phyloP scores from a whole-genome alignment of 2,113 vertebrate species.

The Lichenostomus cassidix region DNA sequence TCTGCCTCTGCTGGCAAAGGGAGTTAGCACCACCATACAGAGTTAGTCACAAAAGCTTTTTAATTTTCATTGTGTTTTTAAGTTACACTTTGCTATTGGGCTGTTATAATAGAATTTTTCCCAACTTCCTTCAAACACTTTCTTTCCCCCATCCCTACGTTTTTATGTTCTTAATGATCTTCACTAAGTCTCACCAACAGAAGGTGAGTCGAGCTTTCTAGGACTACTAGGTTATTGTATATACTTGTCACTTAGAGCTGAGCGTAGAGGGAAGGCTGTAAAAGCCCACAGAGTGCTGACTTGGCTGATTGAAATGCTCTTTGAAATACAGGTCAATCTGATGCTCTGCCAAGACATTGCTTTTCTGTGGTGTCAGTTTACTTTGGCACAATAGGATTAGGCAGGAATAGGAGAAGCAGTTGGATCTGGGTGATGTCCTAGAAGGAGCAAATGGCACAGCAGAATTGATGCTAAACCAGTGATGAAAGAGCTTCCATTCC shows the following conservation, averaged over 20 bases:
- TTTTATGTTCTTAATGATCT: not conserved
- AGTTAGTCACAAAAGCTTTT: not conserved
- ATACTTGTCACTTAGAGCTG: not conserved
- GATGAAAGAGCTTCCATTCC: not conserved
- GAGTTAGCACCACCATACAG: not conserved
- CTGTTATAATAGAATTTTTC: not conserved
- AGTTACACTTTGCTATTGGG: not conserved
- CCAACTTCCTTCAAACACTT: not conserved
- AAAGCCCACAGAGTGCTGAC: not conserved
- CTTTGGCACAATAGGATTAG: not conserved
- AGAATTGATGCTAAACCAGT: rapidly evolving
- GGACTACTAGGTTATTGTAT: not conserved
- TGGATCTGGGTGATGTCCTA: not conserved
- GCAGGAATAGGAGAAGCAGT: not conserved
- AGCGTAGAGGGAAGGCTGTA: not conserved
- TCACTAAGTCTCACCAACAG: not conserved
- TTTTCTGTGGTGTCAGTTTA: not conserved
- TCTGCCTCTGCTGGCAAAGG: not conserved
- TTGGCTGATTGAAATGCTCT: not conserved
- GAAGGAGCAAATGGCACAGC: not conserved
- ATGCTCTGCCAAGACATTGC: not conserved
- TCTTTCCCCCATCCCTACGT: not conserved
- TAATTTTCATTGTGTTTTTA: not conserved
- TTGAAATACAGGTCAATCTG: not conserved
- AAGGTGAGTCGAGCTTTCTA: not conserved